Base-by-base conservation (phyloP, 2,113 vertebrate genomes). In the Embiotoca jacksoni region DNA sequence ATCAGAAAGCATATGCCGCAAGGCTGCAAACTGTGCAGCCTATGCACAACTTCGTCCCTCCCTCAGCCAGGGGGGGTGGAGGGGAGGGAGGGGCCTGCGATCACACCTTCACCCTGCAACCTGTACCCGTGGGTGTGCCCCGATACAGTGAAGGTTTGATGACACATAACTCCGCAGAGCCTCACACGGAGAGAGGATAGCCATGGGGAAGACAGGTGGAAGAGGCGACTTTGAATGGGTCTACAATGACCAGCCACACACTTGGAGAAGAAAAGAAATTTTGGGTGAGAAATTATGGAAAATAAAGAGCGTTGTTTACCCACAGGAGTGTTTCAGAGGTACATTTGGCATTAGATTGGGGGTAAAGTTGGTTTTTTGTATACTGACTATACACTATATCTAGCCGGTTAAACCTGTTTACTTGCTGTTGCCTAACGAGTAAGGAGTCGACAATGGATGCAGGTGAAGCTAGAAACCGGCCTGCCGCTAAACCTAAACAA, bases 141-240 rank as follows among this genome's bases (percentile, higher is more conserved):
- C 61, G 72, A 79, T 66, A 75, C 74, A 41, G 61, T 55, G 62
- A 44, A 32, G 59, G 41, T 32, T 60, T 61, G 83, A 66, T 83
- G 74, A 79, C 82, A 80, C 77, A 81, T 3, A 72, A 61, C 60
- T 23, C 78, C 59, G 44, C 55, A 32, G 49, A 69, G 7, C 15
- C 23, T 5, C 46, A 30, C 44, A 47, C 33, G 4, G 53, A 36
- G 33, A 35, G 30, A 35, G 39, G 46, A 78, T 7, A 73, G 79
- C 49, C 36, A 99, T 99, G 98, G 98, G 95, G 2, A 97, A 96
- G 66, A 54, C 93, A 56, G 95, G 93, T 32, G 93, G 85, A 35
- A 95, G 96, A 46, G 90, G 15, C 3, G 97, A 99, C 82, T 99
- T 99, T 94, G 97, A 99, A 91, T 99, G 98, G 98, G 98, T 98